Evolutionary conservation across 2,888 invertebrate species (phyloP).

Genomic region (Leucoptera coffeella): DNA sequence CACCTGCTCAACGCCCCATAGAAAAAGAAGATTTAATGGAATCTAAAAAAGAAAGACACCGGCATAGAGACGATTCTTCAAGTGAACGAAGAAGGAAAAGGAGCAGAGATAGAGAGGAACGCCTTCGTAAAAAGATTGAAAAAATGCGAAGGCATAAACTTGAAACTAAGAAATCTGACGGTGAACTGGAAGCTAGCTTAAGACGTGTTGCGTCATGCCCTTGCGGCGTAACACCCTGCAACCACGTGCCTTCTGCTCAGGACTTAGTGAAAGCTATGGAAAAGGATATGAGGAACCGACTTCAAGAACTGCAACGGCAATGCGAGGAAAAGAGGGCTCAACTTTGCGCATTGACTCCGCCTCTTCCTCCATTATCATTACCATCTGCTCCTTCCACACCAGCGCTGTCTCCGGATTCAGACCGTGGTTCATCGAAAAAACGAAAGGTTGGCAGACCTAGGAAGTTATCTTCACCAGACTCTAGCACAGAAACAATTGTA

Average conservation of each 20-base stretch:
- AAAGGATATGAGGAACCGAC: conserved; percentile 71
- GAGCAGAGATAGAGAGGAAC: conserved; percentile 32
- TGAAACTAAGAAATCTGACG: conserved; percentile 19
- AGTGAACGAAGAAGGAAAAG: conserved; percentile 29
- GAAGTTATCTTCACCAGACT: conserved; percentile 59
- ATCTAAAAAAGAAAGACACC: background rate
- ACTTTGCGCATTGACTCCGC: conserved; percentile 63
- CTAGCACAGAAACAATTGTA: conserved; percentile 69
- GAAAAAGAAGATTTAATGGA: conserved; percentile 8
- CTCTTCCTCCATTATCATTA: conserved; percentile 29
- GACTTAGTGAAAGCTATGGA: conserved; percentile 68
- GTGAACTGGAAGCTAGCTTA: conserved; percentile 33
- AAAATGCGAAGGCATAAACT: conserved; percentile 38
- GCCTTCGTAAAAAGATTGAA: conserved; percentile 34
- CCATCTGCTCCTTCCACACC: conserved; percentile 38
- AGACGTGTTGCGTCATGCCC: conserved; percentile 32
- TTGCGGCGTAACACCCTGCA: conserved; percentile 20
- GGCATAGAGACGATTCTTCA: conserved; percentile 33
- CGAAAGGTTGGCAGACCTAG: conserved; percentile 78
- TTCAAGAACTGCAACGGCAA: conserved; percentile 76
- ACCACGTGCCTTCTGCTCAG: conserved; percentile 43
- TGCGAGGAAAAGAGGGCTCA: conserved; percentile 81
- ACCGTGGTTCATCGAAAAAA: conserved; percentile 61
- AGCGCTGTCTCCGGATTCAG: conserved; percentile 39
- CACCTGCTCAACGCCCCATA: conserved; percentile 25